phyloP scores from a whole-genome alignment of 2,888 invertebrate species.

The Tetranychus piercei region DNA sequence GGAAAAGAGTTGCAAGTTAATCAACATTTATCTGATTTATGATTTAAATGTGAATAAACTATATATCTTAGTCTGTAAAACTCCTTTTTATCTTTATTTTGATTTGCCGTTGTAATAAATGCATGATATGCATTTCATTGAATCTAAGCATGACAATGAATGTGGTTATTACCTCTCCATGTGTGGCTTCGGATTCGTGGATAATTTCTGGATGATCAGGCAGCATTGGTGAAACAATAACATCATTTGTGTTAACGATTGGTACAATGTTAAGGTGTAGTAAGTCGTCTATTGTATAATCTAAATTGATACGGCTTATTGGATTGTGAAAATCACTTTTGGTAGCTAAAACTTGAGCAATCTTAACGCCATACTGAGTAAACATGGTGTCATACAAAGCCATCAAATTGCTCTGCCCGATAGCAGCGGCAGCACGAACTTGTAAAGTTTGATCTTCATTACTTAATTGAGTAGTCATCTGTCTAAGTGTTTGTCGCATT shows the following conservation, averaged over 20 bases:
- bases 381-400: slow-evolving; percentile 98
- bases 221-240: slow-evolving; percentile 78
- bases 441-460: slow-evolving; percentile 37
- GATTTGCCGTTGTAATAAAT: too few species aligned
- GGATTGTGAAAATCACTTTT: slow-evolving; percentile 89
- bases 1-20: too few species aligned
- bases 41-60: too few species aligned
- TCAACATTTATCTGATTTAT: too few species aligned
- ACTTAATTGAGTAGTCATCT: slow-evolving; percentile 29
- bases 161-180: background rate
- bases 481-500: slow-evolving; percentile 72
- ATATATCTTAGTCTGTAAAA: too few species aligned
- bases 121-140: too few species aligned
- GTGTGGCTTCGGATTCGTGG: background rate
- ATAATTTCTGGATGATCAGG: slow-evolving; percentile 9
- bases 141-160: too few species aligned
- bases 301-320: slow-evolving; percentile 25
- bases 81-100: too few species aligned
- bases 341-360: slow-evolving; percentile 93
- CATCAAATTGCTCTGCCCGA: slow-evolving; percentile 96
- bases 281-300: slow-evolving; percentile 63
- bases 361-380: slow-evolving; percentile 92
- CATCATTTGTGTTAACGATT: slow-evolving; percentile 96
- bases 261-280: slow-evolving; percentile 92
- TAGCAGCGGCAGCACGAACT: slow-evolving; percentile 52